A percentile compares a stretch with the other conserved stretches of the same genome.
These are phyloP conservation scores for Lobophora halterata DNA, from an alignment of 2,888 invertebrate species.

Conservation along the genomic window DNA sequence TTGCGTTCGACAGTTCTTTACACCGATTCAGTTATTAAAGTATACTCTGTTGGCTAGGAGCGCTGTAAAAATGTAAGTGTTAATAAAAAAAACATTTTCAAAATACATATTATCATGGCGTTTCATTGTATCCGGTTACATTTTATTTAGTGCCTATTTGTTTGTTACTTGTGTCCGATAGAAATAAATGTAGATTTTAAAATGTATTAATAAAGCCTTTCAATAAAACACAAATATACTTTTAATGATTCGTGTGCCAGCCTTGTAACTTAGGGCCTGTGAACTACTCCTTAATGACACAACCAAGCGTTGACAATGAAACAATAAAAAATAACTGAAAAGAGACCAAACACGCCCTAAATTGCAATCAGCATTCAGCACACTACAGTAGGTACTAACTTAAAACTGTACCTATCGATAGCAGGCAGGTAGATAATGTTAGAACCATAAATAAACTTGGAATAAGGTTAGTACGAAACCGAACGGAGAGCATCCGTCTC, in stretches of 20 bases:
- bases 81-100: slow-evolving; percentile 82
- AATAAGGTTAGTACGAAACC: no score
- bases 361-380: no score
- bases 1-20: slow-evolving; percentile 79
- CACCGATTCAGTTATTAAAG: slow-evolving; percentile 79
- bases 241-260: slow-evolving; percentile 11
- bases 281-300: background rate
- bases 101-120: slow-evolving; percentile 68
- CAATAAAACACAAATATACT: slow-evolving; percentile 17
- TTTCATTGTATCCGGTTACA: slow-evolving; percentile 46
- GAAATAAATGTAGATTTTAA: slow-evolving; percentile 20
- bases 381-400: no score
- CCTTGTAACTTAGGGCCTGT: slow-evolving; percentile 1
- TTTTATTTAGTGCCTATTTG: slow-evolving; percentile 26
- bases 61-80: slow-evolving; percentile 82
- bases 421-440: no score
- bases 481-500: no score
- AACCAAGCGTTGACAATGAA: no score
- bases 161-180: slow-evolving; percentile 26
- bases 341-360: no score
- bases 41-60: slow-evolving; percentile 81
- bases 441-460: no score
- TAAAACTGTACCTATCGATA: no score
- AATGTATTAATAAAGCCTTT: slow-evolving; percentile 26
- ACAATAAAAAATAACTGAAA: no score